phyloP scores from a whole-genome alignment of 2,888 invertebrate genomes.

The Andrena bucephala region DNA sequence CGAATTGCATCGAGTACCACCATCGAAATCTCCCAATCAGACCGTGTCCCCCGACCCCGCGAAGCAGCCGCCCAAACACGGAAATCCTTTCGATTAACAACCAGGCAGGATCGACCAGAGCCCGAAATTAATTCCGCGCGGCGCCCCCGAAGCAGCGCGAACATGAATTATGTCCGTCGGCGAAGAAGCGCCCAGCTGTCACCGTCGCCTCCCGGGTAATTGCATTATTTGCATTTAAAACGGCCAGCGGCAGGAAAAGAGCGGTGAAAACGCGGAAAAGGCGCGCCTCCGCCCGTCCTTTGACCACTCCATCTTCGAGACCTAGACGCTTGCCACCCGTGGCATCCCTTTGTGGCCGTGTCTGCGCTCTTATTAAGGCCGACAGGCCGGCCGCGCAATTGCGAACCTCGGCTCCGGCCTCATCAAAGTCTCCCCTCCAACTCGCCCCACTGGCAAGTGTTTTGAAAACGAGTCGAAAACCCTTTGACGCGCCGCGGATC shows the following conservation, averaged over 20 bases:
- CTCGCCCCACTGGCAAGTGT: conserved; percentile 52
- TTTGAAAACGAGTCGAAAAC: conserved; percentile 49
- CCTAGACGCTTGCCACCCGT: conserved; percentile 67
- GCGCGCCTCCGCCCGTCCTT: conserved; percentile 38
- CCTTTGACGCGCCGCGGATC: conserved; percentile 19
- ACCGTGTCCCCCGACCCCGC: conserved; percentile 9
- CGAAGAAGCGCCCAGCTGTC: conserved; percentile 72
- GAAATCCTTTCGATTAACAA: conserved; percentile 73
- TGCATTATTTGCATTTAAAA: conserved; percentile 74
- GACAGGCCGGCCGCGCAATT: conserved; percentile 57
- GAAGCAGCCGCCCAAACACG: conserved; percentile 45
- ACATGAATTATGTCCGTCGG: conserved; percentile 69
- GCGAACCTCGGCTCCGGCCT: conserved; percentile 51
- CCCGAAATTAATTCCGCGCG: conserved; percentile 65
- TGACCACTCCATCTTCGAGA: conserved; percentile 65
- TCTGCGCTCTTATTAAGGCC: conserved; percentile 68
- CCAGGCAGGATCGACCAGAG: conserved; percentile 53
- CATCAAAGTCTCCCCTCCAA: conserved; percentile 60
- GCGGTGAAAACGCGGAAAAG: conserved; percentile 30
- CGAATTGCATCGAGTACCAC: conserved; percentile 19
- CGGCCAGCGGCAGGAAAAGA: conserved; percentile 49
- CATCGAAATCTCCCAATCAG: not conserved
- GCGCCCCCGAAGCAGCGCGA: conserved; percentile 32
- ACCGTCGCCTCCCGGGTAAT: conserved; percentile 61
- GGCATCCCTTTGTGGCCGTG: conserved; percentile 71